Conservation (phyloP, 2,888 invertebrate genomes). For the Torymus tubicola region DNA sequence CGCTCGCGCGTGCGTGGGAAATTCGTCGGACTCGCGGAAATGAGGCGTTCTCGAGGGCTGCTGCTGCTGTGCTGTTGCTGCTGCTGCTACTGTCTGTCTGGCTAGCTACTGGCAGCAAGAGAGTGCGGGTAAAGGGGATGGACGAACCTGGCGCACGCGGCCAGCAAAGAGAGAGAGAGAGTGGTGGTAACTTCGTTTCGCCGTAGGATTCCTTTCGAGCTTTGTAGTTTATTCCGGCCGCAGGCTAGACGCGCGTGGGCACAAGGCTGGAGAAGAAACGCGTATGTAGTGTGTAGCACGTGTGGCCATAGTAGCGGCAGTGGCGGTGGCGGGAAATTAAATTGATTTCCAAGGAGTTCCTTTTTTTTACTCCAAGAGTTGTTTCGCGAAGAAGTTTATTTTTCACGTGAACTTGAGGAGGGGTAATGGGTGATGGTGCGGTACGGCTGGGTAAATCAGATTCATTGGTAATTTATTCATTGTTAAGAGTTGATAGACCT, state of each 20-base stretch:
- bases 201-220: conserved; percentile 41
- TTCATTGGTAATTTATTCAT: no score
- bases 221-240: conserved; percentile 52
- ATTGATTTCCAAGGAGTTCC: conserved; percentile 19
- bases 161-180: background rate
- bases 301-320: background rate
- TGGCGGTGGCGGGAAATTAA: conserved; percentile 11
- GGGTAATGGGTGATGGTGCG: background rate
- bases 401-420: background rate
- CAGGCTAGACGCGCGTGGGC: conserved; percentile 12
- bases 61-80: no score
- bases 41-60: conserved; percentile 33
- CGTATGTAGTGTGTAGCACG: no score
- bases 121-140: background rate
- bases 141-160: background rate
- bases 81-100: background rate
- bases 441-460: no score
- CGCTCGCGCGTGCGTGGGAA: conserved; percentile 14
- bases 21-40: conserved; percentile 50
- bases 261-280: no score
- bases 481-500: no score
- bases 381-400: background rate
- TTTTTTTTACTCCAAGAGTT: conserved; percentile 4
- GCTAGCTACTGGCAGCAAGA: background rate
- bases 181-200: conserved; percentile 43